These are phyloP conservation scores for Odocoileus hemionus DNA, from an alignment of 2,113 vertebrate genomes.

Conservation along the genomic window DNA sequence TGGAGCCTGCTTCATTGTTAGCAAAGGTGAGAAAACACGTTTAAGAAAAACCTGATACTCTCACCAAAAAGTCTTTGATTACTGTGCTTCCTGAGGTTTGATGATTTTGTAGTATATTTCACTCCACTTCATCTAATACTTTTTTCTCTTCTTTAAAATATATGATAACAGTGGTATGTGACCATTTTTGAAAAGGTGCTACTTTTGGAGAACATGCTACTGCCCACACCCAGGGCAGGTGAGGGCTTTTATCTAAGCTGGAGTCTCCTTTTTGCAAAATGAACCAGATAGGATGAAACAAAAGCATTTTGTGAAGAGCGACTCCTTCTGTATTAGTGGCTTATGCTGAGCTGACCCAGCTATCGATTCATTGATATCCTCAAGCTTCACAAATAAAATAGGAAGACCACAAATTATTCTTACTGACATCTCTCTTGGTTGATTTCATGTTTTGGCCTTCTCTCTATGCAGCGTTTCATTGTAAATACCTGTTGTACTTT, in stretches of 20 bases:
- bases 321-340: neutral
- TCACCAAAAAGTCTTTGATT: neutral
- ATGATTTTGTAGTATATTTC: neutral
- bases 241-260: neutral
- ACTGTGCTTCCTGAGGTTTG: neutral
- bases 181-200: neutral
- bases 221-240: neutral
- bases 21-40: neutral
- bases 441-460: neutral
- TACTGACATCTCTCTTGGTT: neutral
- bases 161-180: neutral
- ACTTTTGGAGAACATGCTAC: neutral
- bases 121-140: neutral
- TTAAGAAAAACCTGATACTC: neutral
- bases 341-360: neutral
- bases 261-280: neutral
- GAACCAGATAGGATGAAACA: neutral
- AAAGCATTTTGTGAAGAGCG: neutral
- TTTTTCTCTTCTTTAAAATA: neutral
- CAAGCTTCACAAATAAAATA: neutral
- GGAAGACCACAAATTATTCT: neutral
- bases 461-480: neutral
- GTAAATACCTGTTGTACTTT: slow-evolving; percentile 41
- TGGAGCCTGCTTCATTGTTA: neutral
- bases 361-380: neutral